Evolutionary conservation across 37 sponge, comb jelly and placozoan species (phyloP), one percentile per base, ranked within the genome.

Genomic region (Axinella damicornis): DNA sequence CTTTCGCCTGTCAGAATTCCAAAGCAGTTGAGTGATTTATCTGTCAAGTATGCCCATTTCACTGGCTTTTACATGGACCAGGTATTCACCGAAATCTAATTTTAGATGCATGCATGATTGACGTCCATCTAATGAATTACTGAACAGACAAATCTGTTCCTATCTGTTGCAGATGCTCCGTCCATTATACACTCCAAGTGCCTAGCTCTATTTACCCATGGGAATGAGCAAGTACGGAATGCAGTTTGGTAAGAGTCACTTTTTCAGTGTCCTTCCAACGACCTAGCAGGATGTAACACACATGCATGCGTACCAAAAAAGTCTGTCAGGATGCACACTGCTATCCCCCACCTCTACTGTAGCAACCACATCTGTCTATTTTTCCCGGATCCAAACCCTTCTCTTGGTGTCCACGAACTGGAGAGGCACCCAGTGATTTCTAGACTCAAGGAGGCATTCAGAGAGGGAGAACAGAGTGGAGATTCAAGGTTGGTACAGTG

Each of bases 181-280:
- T 57, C 82, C 17, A 16, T 34, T 1, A 82, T 82, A 0, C 20
- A n/a, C n/a, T 39, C 55, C 13, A 82, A 82, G 46, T 82, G 72
- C 38, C 72, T 82, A 46, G 71, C 60, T 40, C 46, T 82, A 46
- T 59, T 82, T 13, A 34, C 70, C 18, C 82, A 82, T 59, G 33
- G n/a, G 12, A 61, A 71, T 60, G 38, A 53, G 35, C 17, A 33
- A 32, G 58, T 82, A 13, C 46, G 69, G 4, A 17, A 37, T 59
- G 82, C 82, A 38, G 63, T 82, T 1, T 60, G 73, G 82, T 82
- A 60, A 27, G 73, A 24, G 21, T 74, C 22, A 74, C 17, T 14
- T 2, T 31, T 32, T 67, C 13, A 19, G 2, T 67, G 46, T 46
- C 46, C 6, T 46, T 12, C 4, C 9, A 46, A 46, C 46, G 6